Conservation (phyloP, 2,113 vertebrate species). For the Lagopus leucura region DNA sequence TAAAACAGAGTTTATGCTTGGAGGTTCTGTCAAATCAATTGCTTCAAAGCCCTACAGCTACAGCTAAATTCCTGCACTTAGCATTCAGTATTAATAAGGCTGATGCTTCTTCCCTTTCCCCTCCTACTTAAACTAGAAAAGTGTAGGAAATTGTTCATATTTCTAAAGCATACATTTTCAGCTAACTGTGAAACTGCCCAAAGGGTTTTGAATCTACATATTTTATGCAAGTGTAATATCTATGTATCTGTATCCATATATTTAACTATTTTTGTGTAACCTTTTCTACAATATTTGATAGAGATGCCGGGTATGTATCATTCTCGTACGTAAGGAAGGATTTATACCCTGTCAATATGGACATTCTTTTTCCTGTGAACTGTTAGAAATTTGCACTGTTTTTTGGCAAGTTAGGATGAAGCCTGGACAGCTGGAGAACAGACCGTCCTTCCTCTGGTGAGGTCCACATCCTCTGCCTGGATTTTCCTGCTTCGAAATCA, state of each 20-base stretch:
- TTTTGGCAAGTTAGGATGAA: background rate
- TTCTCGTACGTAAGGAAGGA: constrained; percentile 55
- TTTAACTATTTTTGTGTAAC: constrained; percentile 79
- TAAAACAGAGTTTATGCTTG: constrained; percentile 70
- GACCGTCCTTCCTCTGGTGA: background rate
- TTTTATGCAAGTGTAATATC: constrained; percentile 69
- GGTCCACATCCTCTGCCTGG: background rate
- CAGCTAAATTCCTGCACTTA: constrained; percentile 79
- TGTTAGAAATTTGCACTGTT: constrained; percentile 7
- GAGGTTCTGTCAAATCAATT: constrained; percentile 81
- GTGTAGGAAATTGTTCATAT: constrained; percentile 71
- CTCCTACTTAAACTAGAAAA: constrained; percentile 43
- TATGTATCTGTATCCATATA: constrained; percentile 67
- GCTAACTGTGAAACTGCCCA: constrained; percentile 75
- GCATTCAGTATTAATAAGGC: constrained; percentile 80
- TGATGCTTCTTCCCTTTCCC: constrained; percentile 74
- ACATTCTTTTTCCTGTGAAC: constrained; percentile 21
- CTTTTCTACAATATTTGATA: constrained; percentile 76
- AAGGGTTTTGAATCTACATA: constrained; percentile 74
- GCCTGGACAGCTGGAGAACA: background rate
- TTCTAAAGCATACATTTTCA: constrained; percentile 74
- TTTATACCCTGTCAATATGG: constrained; percentile 53
- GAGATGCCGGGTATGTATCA: constrained; percentile 62
- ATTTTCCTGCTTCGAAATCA: background rate
- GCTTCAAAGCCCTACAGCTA: constrained; percentile 79